Evolutionary conservation across 2,888 invertebrate genomes (phyloP).

Genomic region (Neoscelio sp.): DNA sequence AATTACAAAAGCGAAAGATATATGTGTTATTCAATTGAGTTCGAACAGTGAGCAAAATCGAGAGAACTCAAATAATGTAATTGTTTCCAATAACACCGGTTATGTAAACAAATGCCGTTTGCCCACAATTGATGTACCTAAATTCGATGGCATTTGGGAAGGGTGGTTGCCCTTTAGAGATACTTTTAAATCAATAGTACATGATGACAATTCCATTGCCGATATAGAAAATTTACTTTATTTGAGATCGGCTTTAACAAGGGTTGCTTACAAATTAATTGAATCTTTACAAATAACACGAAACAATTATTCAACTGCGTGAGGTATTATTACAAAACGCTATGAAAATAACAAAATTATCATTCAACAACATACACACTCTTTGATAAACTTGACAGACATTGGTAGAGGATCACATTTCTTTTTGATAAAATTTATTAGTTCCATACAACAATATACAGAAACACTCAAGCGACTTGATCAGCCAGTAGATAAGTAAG

Average conservation of each 20-base stretch:
- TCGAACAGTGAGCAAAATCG: too few relatives aligned
- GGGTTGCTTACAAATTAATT: constrained; percentile 10
- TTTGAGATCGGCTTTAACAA: neutral
- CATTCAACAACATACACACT: constrained; percentile 12
- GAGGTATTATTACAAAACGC: constrained; percentile 13
- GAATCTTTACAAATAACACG: constrained; percentile 9
- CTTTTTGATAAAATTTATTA: constrained; percentile 6
- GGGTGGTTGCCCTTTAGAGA: constrained; percentile 17
- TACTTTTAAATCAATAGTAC: constrained; percentile 8
- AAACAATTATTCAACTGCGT: neutral
- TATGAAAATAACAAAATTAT: constrained; percentile 59
- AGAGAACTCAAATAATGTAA: too few relatives aligned
- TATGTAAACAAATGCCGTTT: neutral
- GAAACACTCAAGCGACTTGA: constrained; percentile 7
- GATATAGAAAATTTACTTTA: constrained; percentile 15
- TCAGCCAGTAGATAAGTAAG: constrained; percentile 28
- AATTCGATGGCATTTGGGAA: neutral
- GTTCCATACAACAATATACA: constrained; percentile 21
- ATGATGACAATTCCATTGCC: neutral
- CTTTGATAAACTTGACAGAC: constrained; percentile 10
- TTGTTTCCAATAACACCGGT: too few relatives aligned
- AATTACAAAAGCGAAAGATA: neutral
- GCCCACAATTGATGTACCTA: neutral
- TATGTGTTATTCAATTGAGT: neutral
- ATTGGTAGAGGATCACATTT: neutral